Conservation (phyloP, 37 sponge, comb jelly and placozoan species). For the Cladorhizidae sp. region DNA sequence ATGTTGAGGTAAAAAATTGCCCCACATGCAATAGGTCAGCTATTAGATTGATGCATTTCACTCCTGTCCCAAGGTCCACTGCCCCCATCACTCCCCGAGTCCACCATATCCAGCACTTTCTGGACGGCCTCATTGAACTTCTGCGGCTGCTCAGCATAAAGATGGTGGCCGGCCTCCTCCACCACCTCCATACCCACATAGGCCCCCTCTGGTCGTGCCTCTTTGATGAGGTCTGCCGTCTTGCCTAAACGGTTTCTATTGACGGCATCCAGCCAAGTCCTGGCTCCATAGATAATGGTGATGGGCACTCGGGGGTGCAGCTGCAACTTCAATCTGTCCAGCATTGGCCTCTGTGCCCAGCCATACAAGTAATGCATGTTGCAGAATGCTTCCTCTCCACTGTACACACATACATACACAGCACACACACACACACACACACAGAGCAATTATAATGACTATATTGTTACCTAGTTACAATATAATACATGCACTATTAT, state of each 20-base stretch:
- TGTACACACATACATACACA: too few species aligned
- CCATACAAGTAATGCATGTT: slow-evolving; percentile 31
- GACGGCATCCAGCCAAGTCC: slow-evolving; percentile 59
- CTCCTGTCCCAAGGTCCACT: slow-evolving; percentile 6
- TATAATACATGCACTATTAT: neutral
- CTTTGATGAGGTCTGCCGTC: slow-evolving; percentile 21
- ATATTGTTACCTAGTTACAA: neutral
- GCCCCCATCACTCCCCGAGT: neutral
- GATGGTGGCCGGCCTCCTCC: slow-evolving; percentile 55
- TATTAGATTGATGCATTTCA: too few species aligned
- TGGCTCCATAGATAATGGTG: slow-evolving; percentile 48
- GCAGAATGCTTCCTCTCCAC: slow-evolving; percentile 70
- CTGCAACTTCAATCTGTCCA: slow-evolving; percentile 7
- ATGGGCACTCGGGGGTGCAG: slow-evolving; percentile 47
- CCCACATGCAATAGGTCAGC: too few species aligned
- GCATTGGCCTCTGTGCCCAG: slow-evolving; percentile 60
- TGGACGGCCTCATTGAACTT: slow-evolving; percentile 67
- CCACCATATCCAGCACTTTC: slow-evolving; percentile 33
- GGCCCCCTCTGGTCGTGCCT: slow-evolving; percentile 47
- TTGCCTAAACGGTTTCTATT: slow-evolving; percentile 51
- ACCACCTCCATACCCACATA: slow-evolving; percentile 68
- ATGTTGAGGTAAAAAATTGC: too few species aligned
- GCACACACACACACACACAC: too few species aligned
- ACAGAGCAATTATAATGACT: too few species aligned
- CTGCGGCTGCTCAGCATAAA: slow-evolving; percentile 87